Base-by-base conservation (phyloP, 2,888 invertebrate species). In the Aspidiotus rigidus region DNA sequence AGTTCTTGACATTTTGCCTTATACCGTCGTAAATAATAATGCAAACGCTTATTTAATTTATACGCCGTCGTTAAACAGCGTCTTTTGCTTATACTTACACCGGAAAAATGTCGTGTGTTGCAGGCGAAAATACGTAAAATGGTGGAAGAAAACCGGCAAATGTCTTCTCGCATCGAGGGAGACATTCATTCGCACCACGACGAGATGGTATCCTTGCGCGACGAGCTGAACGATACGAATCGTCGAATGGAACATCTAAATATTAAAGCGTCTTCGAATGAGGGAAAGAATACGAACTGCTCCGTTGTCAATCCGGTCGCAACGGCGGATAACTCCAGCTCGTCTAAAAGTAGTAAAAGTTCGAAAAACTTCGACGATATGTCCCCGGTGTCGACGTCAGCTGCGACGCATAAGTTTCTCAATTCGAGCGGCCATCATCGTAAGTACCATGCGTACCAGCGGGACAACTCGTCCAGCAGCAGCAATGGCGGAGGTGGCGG, bases 71-170 rank as follows among this genome's bases (percentile, higher is more conserved):
- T 28, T 28, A 28, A 28, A 28, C 28, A 28, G 28, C 28, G 28
- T 28, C 28, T 28, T 28, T 28, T 28, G 28, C 28, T 28, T 28
- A 28, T 28, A 28, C 28, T 28, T 5, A 28, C 28, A 28, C 28
- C 28, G 28, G 28, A 28, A 28, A 59, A 49, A n/a, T 67, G 56
- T 41, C 41, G n/a, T 62, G 60, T 28, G 28, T 28, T 67, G 8
- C 81, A 89, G 86, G 84, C 84, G 80, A 88, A 88, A 83, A 86
- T 88, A 79, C 85, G 89, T 81, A 89, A 88, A 81, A 90, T 90
- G 90, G 90, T 90, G 77, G 90, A 90, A 81, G 90, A 91, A 83
- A 90, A 90, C 82, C 70, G 69, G 16, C 78, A 79, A 72, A 75
- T 81, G 70, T 80, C 80, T 17, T 76, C 78, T 49, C 80, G 82